Conservation (phyloP, 2,113 vertebrate species). For the Rhagologus leucostigma region DNA sequence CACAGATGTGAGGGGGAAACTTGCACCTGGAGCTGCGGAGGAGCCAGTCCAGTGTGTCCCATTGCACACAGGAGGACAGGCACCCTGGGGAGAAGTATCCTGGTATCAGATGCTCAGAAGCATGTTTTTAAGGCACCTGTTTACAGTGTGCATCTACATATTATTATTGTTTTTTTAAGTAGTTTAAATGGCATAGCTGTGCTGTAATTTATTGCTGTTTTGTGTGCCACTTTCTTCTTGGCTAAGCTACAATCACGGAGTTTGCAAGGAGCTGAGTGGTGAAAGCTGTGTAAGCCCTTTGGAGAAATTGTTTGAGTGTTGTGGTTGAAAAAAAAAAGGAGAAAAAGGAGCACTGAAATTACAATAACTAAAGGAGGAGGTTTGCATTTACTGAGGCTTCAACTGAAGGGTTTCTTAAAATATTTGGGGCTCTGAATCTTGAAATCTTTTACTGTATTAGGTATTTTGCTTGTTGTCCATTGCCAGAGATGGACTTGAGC, state of each 20-base stretch:
- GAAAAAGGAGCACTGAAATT: neutral
- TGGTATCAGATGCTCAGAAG: neutral
- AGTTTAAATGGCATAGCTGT: neutral
- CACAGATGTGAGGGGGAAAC: neutral
- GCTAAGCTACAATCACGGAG: neutral
- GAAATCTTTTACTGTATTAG: neutral
- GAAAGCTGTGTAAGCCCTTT: neutral
- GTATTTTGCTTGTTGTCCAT: neutral
- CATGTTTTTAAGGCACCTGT: constrained; percentile 39
- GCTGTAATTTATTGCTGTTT: constrained; percentile 42
- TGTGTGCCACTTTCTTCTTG: neutral
- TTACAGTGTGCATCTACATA: neutral
- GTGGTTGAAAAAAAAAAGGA: neutral
- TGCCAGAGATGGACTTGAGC: neutral
- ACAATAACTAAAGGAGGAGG: neutral
- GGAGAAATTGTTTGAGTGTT: neutral
- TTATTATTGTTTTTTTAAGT: neutral
- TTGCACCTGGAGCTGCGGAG: neutral
- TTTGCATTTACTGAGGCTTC: neutral
- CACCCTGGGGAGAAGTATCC: neutral
- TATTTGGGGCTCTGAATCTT: neutral
- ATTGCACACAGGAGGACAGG: neutral
- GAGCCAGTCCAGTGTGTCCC: neutral
- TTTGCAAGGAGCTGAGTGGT: neutral
- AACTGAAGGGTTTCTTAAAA: neutral